Conservation (phyloP, 2,888 invertebrate species). For the Acleris sparsana region DNA sequence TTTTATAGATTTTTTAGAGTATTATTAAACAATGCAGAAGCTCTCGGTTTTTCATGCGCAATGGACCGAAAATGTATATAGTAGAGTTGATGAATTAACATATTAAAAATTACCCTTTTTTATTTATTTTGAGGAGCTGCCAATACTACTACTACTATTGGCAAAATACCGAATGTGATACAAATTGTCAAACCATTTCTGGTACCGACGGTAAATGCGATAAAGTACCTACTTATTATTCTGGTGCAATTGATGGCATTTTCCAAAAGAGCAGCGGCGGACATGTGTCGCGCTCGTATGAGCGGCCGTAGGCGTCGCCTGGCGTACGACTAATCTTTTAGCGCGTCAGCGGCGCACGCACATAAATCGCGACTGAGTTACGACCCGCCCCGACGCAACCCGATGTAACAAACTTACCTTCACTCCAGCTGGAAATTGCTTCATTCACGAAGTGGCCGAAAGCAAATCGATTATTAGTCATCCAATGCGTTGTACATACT, state of each 20-base stretch:
- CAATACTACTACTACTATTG: too few species aligned
- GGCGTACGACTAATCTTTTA: constrained; percentile 74
- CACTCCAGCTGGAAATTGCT: constrained; percentile 64
- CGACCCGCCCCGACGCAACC: constrained; percentile 61
- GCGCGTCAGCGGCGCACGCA: constrained; percentile 77
- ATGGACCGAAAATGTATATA: too few species aligned
- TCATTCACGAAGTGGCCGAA: constrained; percentile 52
- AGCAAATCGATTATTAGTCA: constrained; percentile 59
- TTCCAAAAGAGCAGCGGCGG: constrained; percentile 14
- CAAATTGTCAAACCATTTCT: too few species aligned
- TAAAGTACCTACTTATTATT: not conserved
- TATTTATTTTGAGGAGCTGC: too few species aligned
- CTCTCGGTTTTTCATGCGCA: too few species aligned
- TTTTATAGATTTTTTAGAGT: not conserved
- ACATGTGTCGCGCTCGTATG: constrained; percentile 15
- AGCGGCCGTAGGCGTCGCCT: constrained; percentile 37
- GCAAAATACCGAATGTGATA: too few species aligned
- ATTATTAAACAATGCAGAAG: too few species aligned
- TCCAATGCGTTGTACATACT: constrained; percentile 1
- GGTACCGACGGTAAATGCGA: too few species aligned
- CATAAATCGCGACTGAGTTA: constrained; percentile 77
- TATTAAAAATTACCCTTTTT: too few species aligned
- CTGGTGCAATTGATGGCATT: constrained; percentile 22
- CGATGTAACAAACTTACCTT: constrained; percentile 62
- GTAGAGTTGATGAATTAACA: too few species aligned